Base-by-base conservation (phyloP, 2,797 vertebrate genomes). In the Anabas testudineus region DNA sequence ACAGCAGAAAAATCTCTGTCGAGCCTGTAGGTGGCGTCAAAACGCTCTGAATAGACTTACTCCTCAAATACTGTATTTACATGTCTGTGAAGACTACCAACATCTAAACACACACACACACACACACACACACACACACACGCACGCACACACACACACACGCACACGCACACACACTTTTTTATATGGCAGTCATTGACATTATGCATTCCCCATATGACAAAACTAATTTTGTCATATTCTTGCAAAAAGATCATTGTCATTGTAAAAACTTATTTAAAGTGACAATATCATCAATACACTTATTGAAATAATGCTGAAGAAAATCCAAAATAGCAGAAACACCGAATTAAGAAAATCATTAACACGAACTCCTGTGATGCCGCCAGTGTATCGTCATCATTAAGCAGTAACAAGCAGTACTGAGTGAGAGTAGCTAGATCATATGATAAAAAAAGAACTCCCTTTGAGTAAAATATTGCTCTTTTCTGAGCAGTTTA, bases 1-100 rank as follows among this genome's bases (percentile, higher is more conserved):
- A 32, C 6, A 30, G 7, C 6, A 30, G 30, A 34, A 10, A 34
- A 7, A 34, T 34, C 0, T 28, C 6, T 5, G 1, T 0, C 30
- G 0, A 18, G 22, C 45, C 85, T 70, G 47, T 71, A 72, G 85
- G 39, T 74, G 88, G 82, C 52, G 55, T 55, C 78, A 80, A 57
- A 74, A 39, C 46, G 22, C 41, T 52, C 71, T 51, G 16, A 2
- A 65, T 19, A 39, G 19, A 5, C 13, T 46, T 19, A 15, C 7
- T 9, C 10, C 24, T 37, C 15, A 16, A 24, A 52, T 30, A 19
- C 24, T 10, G 34, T 2, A 3, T 0, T 36, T 39, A 10, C 15
- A n/a, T 42, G 15, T 16, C 12, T 24, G 26, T 28, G n/a, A 12
- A 10, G 26, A 48, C 18, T 9, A 41, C 7, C 15, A 54, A 22